Evolutionary conservation across 2,113 vertebrate genomes (phyloP).

Genomic region (Calypte anna): DNA sequence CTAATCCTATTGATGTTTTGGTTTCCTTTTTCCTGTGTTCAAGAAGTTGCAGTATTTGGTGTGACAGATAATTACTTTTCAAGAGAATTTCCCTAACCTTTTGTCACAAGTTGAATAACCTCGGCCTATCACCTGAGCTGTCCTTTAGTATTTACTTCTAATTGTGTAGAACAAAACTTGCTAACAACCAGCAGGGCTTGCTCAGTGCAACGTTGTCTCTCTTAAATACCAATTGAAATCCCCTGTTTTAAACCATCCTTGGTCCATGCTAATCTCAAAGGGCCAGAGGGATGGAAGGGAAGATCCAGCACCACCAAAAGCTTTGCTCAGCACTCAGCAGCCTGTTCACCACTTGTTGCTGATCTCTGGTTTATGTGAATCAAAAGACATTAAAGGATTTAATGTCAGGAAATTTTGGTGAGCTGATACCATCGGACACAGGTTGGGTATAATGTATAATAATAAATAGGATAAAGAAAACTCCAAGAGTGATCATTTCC

Average conservation of each 20-base stretch:
- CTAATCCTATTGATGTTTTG: background rate
- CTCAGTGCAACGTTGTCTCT: background rate
- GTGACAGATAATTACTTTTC: conserved; percentile 58
- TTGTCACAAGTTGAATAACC: conserved; percentile 57
- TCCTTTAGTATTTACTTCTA: conserved; percentile 23
- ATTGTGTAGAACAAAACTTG: conserved; percentile 32
- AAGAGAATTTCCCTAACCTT: conserved; percentile 48
- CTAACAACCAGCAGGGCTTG: conserved; percentile 17
- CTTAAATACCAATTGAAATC: background rate
- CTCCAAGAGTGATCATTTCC: background rate
- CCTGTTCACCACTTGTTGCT: background rate
- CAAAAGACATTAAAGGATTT: background rate
- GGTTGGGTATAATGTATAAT: background rate
- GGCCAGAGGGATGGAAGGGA: background rate
- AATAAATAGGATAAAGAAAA: background rate
- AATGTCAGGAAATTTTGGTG: background rate
- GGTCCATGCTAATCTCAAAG: background rate
- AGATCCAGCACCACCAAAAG: background rate
- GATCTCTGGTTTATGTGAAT: background rate
- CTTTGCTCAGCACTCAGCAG: background rate
- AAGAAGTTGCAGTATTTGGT: conserved; percentile 3
- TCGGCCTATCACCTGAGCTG: conserved; percentile 14
- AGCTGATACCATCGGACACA: background rate
- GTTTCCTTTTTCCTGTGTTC: background rate
- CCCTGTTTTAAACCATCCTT: background rate